phyloP scores from a whole-genome alignment of 2,888 invertebrate genomes.

The Nasonovia ribisnigri region DNA sequence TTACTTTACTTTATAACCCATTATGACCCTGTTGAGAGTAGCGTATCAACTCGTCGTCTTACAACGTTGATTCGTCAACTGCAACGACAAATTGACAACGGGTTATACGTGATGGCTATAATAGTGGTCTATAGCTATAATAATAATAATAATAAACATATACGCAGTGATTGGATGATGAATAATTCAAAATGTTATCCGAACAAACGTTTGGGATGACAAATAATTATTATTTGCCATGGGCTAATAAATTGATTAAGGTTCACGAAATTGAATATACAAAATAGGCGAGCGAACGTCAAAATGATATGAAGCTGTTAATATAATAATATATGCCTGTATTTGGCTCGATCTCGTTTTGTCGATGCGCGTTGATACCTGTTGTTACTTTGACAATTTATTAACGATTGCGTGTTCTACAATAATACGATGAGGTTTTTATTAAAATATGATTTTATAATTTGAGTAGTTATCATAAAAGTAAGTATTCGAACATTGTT shows the following conservation, averaged over 20 bases:
- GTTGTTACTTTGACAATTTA: background rate
- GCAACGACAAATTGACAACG: background rate
- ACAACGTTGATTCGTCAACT: slow-evolving; percentile 50
- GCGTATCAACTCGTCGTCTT: slow-evolving; percentile 6
- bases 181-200: slow-evolving; percentile 54
- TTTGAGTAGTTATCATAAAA: background rate
- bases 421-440: background rate
- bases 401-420: background rate
- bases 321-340: background rate
- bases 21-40: background rate
- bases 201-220: slow-evolving; percentile 7
- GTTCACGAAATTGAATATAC: slow-evolving; percentile 17
- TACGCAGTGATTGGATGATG: background rate
- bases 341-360: background rate
- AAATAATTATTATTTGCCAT: slow-evolving; percentile 50
- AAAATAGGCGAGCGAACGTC: slow-evolving; percentile 24
- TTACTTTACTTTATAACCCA: background rate
- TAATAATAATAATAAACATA: background rate
- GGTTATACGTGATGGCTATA: slow-evolving; percentile 6
- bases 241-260: slow-evolving; percentile 45
- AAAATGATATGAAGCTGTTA: background rate
- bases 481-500: background rate
- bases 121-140: background rate
- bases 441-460: background rate
- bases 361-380: background rate